Conservation (phyloP, 2,113 vertebrate species). For the Clupea harengus region DNA sequence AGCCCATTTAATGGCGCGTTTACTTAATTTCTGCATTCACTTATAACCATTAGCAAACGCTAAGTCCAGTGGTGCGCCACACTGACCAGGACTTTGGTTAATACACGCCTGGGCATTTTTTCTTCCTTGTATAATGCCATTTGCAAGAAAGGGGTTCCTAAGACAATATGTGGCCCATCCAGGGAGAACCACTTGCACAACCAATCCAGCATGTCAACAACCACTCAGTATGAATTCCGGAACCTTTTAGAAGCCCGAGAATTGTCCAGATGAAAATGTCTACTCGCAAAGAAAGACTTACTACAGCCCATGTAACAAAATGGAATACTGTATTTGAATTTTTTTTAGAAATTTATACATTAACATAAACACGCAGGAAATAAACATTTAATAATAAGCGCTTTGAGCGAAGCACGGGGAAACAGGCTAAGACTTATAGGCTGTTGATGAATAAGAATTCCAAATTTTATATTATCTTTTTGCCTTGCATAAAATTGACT, state of each 20-base stretch:
- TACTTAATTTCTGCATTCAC: slow-evolving; percentile 80
- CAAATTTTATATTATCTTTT: slow-evolving; percentile 58
- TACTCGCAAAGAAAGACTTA: slow-evolving; percentile 57
- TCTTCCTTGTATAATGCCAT: not conserved
- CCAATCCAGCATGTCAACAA: slow-evolving; percentile 50
- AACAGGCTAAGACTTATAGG: slow-evolving; percentile 51
- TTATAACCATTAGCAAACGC: slow-evolving; percentile 79
- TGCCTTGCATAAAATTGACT: slow-evolving; percentile 86
- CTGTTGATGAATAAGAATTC: slow-evolving; percentile 77
- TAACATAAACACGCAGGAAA: slow-evolving; percentile 89
- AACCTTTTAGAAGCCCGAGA: not conserved
- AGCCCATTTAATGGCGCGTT: slow-evolving; percentile 81
- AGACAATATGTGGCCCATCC: not conserved
- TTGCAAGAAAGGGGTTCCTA: not conserved
- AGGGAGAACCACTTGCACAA: slow-evolving; percentile 2
- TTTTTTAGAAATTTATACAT: slow-evolving; percentile 88
- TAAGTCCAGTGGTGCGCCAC: slow-evolving; percentile 12
- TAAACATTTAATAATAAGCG: slow-evolving; percentile 86
- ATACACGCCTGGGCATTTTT: not conserved
- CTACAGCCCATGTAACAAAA: slow-evolving; percentile 84
- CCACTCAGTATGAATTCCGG: slow-evolving; percentile 43
- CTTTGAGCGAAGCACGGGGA: slow-evolving; percentile 79
- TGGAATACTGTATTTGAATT: slow-evolving; percentile 94
- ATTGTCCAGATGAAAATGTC: not conserved
- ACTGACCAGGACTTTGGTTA: not conserved